Evolutionary conservation across 2,797 vertebrate genomes (phyloP).

Genomic region (Neomorphus geoffroyi): DNA sequence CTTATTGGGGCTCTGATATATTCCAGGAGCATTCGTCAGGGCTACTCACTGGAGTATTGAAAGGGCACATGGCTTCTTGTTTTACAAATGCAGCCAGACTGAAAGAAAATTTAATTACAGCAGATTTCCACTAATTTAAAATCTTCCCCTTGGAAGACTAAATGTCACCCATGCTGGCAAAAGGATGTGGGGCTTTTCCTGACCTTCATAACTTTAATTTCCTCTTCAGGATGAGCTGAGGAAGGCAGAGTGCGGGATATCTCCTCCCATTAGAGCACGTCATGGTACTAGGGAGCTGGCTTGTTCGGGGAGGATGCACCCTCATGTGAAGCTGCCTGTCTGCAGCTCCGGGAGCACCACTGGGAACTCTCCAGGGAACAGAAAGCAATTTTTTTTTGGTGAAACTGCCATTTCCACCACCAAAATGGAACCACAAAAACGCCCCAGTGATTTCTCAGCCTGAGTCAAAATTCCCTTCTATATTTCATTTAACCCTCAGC

Average conservation of each 20-base stretch:
- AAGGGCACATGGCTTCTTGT: background rate
- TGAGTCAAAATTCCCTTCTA: background rate
- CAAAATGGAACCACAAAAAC: background rate
- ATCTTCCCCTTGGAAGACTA: background rate
- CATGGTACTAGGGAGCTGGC: background rate
- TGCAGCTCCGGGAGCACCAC: rapidly evolving
- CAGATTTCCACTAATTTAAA: background rate
- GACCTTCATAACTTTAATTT: background rate
- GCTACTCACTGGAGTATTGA: background rate
- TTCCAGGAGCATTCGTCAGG: background rate
- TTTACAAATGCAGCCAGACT: background rate
- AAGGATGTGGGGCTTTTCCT: background rate
- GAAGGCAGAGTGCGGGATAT: background rate
- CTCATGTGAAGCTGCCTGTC: rapidly evolving
- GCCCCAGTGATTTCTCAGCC: background rate
- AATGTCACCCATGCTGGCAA: background rate
- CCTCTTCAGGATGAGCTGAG: background rate
- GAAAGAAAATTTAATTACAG: background rate
- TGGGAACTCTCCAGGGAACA: background rate
- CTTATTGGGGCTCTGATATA: background rate
- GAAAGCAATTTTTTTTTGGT: background rate
- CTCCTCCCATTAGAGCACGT: background rate
- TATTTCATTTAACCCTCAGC: background rate
- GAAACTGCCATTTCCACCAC: background rate
- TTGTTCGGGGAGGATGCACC: background rate